These are phyloP conservation scores for Chaetodon trifascialis DNA, from an alignment of 2,113 vertebrate genomes.

Conservation along the genomic window DNA sequence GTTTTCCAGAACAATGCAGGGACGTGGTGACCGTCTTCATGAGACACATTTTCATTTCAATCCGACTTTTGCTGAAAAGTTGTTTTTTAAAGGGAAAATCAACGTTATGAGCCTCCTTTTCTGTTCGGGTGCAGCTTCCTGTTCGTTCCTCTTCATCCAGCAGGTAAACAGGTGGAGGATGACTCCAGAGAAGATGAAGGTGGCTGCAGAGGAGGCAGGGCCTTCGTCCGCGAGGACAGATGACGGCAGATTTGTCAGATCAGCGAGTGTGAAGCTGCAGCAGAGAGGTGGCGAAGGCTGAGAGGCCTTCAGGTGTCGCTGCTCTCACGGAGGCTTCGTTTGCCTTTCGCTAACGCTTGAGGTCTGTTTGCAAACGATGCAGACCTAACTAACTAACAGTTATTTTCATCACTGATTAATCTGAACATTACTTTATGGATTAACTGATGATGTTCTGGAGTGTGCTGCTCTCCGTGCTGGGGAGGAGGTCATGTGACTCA, in stretches of 20 bases:
- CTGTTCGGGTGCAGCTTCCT: neutral
- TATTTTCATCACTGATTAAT: too few species aligned
- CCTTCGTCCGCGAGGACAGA: neutral
- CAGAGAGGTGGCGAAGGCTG: neutral
- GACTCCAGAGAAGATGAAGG: too few species aligned
- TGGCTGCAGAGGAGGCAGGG: neutral
- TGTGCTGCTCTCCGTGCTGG: too few species aligned
- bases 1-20: conserved; percentile 59
- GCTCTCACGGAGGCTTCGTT: conserved; percentile 7
- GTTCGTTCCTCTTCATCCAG: neutral
- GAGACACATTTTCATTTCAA: neutral
- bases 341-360: neutral
- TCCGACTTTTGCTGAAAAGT: neutral
- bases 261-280: conserved; percentile 34
- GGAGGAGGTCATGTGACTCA: too few species aligned
- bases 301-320: conserved; percentile 11
- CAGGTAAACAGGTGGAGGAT: conserved; percentile 1
- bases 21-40: conserved; percentile 40
- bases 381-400: neutral
- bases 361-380: conserved; percentile 24
- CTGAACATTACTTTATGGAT: too few species aligned
- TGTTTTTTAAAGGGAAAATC: neutral
- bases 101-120: neutral
- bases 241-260: conserved; percentile 59
- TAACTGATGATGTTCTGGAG: too few species aligned